These are phyloP conservation scores for Agrilus planipennis DNA, from an alignment of 1,140 invertebrate genomes.

Conservation along the genomic window DNA sequence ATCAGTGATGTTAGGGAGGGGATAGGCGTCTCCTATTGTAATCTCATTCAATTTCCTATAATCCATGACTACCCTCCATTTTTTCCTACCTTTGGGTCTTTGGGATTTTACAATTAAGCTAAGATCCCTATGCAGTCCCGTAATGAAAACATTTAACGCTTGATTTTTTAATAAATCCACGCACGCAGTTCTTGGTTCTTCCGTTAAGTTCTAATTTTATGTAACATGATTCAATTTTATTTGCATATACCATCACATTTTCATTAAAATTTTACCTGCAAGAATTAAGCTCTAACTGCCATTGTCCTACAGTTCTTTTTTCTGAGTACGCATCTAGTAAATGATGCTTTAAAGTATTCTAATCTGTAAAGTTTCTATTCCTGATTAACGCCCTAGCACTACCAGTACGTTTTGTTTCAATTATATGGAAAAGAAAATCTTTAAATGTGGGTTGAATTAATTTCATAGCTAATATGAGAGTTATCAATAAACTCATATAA, in stretches of 20 bases:
- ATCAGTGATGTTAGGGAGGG: slow-evolving; percentile 3
- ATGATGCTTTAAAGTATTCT: too few relatives aligned
- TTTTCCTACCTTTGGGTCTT: slow-evolving; percentile 9
- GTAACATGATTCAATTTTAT: too few relatives aligned
- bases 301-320: too few relatives aligned
- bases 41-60: slow-evolving; percentile 13
- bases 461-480: slow-evolving; percentile 5
- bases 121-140: slow-evolving; percentile 12
- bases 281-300: too few relatives aligned
- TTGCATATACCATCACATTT: too few relatives aligned
- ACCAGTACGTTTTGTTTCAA: slow-evolving; percentile 15
- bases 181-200: slow-evolving; percentile 15
- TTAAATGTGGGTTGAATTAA: slow-evolving; percentile 3
- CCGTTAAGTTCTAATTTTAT: slow-evolving; percentile 14
- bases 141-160: slow-evolving; percentile 21
- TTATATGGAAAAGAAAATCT: too few relatives aligned
- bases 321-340: too few relatives aligned
- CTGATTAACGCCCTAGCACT: slow-evolving; percentile 17
- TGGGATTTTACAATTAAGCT: slow-evolving; percentile 6
- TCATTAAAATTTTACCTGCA: too few relatives aligned
- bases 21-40: background rate
- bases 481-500: slow-evolving; percentile 12
- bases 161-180: slow-evolving; percentile 19
- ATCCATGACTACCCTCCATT: slow-evolving; percentile 15
- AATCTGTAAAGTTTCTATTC: too few relatives aligned